Conservation (phyloP, 2,888 invertebrate species). For the Julus scanicus region DNA sequence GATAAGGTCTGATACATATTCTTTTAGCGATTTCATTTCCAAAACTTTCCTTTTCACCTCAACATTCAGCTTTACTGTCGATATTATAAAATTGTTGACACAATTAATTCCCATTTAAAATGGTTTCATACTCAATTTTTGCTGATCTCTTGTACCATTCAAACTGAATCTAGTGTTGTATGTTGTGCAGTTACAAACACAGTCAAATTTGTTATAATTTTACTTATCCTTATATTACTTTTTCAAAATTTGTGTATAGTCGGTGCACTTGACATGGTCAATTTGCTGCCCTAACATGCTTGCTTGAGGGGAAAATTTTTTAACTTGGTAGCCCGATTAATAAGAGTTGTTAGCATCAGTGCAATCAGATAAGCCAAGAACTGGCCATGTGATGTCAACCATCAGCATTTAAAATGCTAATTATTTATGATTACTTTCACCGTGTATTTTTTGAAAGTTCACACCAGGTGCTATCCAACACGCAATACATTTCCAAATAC, state of each 20-base stretch:
- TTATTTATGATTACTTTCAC: constrained; percentile 10
- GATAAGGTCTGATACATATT: no score
- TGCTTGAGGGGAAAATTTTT: background rate
- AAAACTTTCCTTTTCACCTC: no score
- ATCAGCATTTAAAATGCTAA: background rate
- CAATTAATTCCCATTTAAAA: no score
- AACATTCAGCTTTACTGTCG: no score
- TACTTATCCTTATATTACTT: background rate
- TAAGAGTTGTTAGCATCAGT: background rate
- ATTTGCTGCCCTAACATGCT: constrained; percentile 19
- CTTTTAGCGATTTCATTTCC: no score
- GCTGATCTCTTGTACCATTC: no score
- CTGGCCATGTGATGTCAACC: background rate
- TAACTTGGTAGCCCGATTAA: background rate
- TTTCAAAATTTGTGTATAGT: background rate
- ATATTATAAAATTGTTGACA: no score
- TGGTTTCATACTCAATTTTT: no score
- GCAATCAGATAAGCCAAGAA: background rate
- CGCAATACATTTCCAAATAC: background rate
- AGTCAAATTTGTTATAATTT: background rate
- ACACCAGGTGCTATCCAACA: background rate
- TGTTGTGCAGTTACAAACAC: no score
- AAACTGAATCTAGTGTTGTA: no score
- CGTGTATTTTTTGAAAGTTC: background rate
- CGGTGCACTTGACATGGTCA: background rate